phyloP scores from a whole-genome alignment of 2,113 vertebrate genomes.

The Corydoras maculifer region DNA sequence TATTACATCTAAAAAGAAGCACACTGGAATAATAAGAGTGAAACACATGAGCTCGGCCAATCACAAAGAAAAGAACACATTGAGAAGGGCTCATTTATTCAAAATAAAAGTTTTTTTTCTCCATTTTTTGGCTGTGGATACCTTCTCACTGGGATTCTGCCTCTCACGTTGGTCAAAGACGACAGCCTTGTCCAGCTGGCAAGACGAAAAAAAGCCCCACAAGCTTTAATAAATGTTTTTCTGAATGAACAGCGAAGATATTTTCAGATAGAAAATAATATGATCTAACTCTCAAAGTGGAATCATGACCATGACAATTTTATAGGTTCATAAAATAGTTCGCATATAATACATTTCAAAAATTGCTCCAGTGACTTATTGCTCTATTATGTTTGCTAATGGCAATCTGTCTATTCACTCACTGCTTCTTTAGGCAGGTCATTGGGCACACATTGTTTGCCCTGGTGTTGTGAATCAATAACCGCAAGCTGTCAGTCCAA shows the following conservation, averaged over 20 bases:
- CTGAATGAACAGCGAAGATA: constrained; percentile 5
- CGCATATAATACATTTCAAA: constrained; percentile 8
- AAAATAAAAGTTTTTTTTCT: constrained; percentile 2
- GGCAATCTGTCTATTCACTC: constrained; percentile 56
- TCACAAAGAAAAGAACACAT: constrained; percentile 1
- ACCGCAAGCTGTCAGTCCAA: constrained; percentile 90
- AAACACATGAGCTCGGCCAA: constrained; percentile 6
- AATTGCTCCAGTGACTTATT: constrained; percentile 8
- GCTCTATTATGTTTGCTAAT: background rate
- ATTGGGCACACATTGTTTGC: constrained; percentile 97
- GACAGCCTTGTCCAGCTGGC: constrained; percentile 96
- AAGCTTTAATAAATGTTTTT: constrained; percentile 5
- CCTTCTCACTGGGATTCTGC: constrained; percentile 96
- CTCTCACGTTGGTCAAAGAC: constrained; percentile 90
- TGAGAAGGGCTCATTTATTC: constrained; percentile 5
- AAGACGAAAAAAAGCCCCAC: constrained; percentile 33
- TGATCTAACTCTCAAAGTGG: background rate
- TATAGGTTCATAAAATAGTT: background rate
- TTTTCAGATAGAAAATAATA: background rate
- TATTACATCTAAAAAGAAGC: constrained; percentile 11
- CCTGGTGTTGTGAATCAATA: constrained; percentile 94
- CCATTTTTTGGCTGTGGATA: constrained; percentile 53
- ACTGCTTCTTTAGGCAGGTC: constrained; percentile 98
- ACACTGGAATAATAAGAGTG: background rate
- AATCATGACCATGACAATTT: background rate